Evolutionary conservation across 2,113 vertebrate species (phyloP).

Genomic region (Percopsis transmontana): DNA sequence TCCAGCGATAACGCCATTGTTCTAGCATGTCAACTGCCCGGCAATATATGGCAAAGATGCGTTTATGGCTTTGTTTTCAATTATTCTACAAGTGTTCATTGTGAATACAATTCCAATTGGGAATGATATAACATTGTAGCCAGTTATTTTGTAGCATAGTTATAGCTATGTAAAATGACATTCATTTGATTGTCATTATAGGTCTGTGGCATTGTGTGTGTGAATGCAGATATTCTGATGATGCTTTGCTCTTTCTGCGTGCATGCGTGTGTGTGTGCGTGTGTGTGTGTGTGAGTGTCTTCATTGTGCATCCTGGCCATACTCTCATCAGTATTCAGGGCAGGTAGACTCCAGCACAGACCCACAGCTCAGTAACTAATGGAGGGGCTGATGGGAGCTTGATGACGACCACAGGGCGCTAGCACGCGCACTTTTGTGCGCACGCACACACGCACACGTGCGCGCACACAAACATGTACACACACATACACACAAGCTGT

Average conservation of each 20-base stretch:
- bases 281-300: constrained; percentile 55
- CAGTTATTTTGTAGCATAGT: neutral
- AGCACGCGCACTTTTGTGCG: constrained; percentile 16
- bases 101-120: too few species aligned
- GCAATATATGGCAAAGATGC: constrained; percentile 14
- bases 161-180: constrained; percentile 50
- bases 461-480: constrained; percentile 13
- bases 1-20: constrained; percentile 12
- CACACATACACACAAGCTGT: neutral
- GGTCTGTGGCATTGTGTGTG: constrained; percentile 54
- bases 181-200: constrained; percentile 57
- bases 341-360: constrained; percentile 73
- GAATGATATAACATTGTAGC: constrained; percentile 43
- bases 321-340: constrained; percentile 78
- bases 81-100: neutral
- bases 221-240: constrained; percentile 60
- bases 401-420: constrained; percentile 77
- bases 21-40: constrained; percentile 41
- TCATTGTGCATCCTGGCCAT: constrained; percentile 65
- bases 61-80: neutral
- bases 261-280: neutral
- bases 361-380: constrained; percentile 78
- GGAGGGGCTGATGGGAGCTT: constrained; percentile 80
- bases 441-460: constrained; percentile 42
- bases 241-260: constrained; percentile 25